Evolutionary conservation across 2,797 vertebrate genomes (phyloP).

Genomic region (Lepidocolaptes lacrymiger): DNA sequence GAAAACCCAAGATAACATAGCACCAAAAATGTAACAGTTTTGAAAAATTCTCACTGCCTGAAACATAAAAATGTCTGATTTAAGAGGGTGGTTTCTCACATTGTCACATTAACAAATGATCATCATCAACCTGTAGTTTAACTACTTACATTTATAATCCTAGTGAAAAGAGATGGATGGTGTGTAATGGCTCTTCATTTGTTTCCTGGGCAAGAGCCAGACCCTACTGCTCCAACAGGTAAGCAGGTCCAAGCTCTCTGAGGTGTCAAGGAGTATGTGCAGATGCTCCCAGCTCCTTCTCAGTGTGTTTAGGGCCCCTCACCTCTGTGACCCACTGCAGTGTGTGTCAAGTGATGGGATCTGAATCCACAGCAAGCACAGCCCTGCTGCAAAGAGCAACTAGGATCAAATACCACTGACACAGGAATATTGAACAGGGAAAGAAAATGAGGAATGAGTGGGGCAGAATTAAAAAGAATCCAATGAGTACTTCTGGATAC

Average conservation of each 20-base stretch:
- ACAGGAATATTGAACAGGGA: neutral
- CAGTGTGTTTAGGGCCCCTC: neutral
- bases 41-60: constrained; percentile 32
- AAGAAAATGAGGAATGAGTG: neutral
- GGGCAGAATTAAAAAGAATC: neutral
- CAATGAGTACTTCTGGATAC: neutral
- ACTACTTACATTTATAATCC: neutral
- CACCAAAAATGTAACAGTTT: neutral
- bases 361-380: neutral
- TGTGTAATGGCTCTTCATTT: neutral
- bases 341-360: neutral
- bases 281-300: neutral
- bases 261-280: fast-evolving
- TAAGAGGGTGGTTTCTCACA: neutral
- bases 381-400: neutral
- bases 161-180: neutral
- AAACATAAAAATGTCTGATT: neutral
- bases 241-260: neutral
- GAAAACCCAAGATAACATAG: neutral
- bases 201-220: neutral
- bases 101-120: neutral
- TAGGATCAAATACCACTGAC: neutral
- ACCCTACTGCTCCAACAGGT: neutral
- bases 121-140: constrained; percentile 7
- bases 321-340: neutral